Evolutionary conservation across 2,888 invertebrate genomes (phyloP).

Genomic region (Gonocerus acuteangulatus): DNA sequence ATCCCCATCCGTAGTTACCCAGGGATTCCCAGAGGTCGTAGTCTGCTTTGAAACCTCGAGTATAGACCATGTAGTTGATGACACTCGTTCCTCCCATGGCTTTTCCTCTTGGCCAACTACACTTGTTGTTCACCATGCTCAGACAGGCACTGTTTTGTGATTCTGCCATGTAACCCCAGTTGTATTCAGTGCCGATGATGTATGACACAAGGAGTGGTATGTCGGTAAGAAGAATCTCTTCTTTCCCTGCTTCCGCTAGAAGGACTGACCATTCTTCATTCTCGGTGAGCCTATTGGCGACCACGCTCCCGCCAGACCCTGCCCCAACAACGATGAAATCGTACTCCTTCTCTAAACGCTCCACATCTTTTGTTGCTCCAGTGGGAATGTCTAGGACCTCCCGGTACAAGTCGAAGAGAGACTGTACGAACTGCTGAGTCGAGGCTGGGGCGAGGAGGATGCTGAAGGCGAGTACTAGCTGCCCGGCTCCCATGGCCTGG

Average conservation of each 20-base stretch:
- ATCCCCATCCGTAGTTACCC: slow-evolving; percentile 47
- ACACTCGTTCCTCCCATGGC: slow-evolving; percentile 49
- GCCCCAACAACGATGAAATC: slow-evolving; percentile 50
- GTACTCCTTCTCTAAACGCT: slow-evolving; percentile 35
- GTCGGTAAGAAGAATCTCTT: slow-evolving; percentile 46
- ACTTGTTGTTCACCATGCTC: slow-evolving; percentile 39
- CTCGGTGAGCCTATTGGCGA: slow-evolving; percentile 49
- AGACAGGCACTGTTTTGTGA: slow-evolving; percentile 43
- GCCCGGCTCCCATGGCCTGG: too few relatives aligned
- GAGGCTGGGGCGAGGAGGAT: not conserved
- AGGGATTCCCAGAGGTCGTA: slow-evolving; percentile 48
- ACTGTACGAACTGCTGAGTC: slow-evolving; percentile 21
- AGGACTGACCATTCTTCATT: slow-evolving; percentile 47
- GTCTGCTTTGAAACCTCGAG: slow-evolving; percentile 48
- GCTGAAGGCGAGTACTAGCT: slow-evolving; percentile 5
- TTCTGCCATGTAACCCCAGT: slow-evolving; percentile 47
- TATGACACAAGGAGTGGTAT: slow-evolving; percentile 46
- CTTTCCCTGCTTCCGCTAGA: slow-evolving; percentile 47
- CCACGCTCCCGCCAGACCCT: slow-evolving; percentile 50
- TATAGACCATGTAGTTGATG: slow-evolving; percentile 51
- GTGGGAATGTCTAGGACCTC: slow-evolving; percentile 32
- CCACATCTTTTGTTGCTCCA: slow-evolving; percentile 37
- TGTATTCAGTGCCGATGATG: slow-evolving; percentile 40
- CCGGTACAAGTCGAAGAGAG: slow-evolving; percentile 33
- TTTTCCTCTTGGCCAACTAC: slow-evolving; percentile 46